Evolutionary conservation across 2,797 vertebrate genomes (phyloP).

Genomic region (Nannoperca obscura): DNA sequence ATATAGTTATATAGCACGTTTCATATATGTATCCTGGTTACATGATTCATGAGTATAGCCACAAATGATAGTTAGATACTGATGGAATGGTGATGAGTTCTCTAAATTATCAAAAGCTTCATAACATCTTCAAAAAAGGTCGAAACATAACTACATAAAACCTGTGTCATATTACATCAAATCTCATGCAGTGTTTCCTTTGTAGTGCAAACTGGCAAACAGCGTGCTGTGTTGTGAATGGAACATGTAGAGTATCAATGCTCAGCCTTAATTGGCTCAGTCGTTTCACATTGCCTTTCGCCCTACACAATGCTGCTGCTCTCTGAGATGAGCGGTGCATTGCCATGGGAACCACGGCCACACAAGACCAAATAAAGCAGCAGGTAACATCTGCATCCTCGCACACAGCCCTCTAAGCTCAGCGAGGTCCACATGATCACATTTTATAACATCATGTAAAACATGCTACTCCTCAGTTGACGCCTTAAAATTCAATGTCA

Average conservation of each 20-base stretch:
- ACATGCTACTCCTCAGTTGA: not conserved
- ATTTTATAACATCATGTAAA: not conserved
- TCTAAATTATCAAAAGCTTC: constrained; percentile 6
- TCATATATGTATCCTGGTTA: not conserved
- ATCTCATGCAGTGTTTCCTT: constrained; percentile 12
- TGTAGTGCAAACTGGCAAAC: constrained; percentile 6
- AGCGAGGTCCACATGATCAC: constrained; percentile 56
- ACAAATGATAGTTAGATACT: constrained; percentile 7
- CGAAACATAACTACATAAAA: constrained; percentile 9
- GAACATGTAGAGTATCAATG: constrained; percentile 42
- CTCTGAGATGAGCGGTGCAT: constrained; percentile 74
- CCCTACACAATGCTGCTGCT: constrained; percentile 71
- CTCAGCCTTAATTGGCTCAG: constrained; percentile 67
- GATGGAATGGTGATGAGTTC: not conserved
- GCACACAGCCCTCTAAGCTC: constrained; percentile 53
- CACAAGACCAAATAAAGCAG: constrained; percentile 79
- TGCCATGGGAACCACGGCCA: constrained; percentile 84
- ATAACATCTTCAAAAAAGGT: not conserved
- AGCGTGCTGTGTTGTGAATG: constrained; percentile 32
- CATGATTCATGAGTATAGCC: not conserved
- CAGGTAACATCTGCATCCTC: constrained; percentile 79
- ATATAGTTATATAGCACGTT: not conserved
- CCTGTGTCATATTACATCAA: not conserved
- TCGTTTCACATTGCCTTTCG: constrained; percentile 65
- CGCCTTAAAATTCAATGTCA: not conserved